Evolutionary conservation across 2,888 invertebrate genomes (phyloP).

Genomic region (Physocephala rufipes): DNA sequence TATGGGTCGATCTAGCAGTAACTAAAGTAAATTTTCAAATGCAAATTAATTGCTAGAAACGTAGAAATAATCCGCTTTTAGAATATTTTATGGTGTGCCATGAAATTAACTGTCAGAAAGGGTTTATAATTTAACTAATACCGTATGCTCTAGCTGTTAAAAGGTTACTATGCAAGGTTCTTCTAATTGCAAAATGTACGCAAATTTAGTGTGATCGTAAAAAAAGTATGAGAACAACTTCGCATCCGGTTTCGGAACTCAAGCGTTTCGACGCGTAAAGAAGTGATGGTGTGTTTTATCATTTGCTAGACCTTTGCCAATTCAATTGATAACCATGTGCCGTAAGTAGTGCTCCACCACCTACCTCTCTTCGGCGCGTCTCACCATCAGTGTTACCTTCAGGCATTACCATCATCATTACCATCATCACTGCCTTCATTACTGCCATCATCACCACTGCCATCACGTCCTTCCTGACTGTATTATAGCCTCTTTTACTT

Average conservation of each 20-base stretch:
- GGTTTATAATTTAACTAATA: background rate
- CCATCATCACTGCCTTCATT: too few relatives aligned
- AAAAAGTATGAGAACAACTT: too few relatives aligned
- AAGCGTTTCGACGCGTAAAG: background rate
- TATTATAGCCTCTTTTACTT: slow-evolving; percentile 2
- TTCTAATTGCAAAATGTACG: background rate
- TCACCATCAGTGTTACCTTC: too few relatives aligned
- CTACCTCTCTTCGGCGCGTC: background rate
- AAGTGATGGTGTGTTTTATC: background rate
- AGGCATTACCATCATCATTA: too few relatives aligned
- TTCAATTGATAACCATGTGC: background rate
- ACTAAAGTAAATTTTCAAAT: slow-evolving; percentile 62
- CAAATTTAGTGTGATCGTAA: background rate
- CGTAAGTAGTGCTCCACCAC: background rate
- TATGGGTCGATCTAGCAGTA: too few relatives aligned
- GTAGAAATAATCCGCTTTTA: slow-evolving; percentile 37
- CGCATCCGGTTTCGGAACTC: background rate
- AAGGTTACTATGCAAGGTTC: background rate
- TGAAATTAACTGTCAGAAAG: slow-evolving; percentile 45
- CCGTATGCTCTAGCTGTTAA: background rate
- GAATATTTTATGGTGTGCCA: slow-evolving; percentile 31
- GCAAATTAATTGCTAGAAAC: slow-evolving; percentile 60
- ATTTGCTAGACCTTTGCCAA: background rate
- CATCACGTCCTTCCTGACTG: too few relatives aligned
- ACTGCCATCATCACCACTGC: too few relatives aligned